phyloP scores from a whole-genome alignment of 2,113 vertebrate species.

The Psophia crepitans region DNA sequence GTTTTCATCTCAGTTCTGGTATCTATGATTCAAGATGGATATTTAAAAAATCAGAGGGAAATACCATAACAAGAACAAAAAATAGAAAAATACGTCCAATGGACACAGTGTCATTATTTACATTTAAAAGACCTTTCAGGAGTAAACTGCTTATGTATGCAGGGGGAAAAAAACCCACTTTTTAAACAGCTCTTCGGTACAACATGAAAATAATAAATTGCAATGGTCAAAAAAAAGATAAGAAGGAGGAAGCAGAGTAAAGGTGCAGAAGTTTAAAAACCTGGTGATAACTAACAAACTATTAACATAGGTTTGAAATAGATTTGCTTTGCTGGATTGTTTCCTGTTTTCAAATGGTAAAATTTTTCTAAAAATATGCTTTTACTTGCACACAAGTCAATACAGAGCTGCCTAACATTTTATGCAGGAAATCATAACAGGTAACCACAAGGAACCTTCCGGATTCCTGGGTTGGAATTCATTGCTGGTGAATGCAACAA shows the following conservation, averaged over 20 bases:
- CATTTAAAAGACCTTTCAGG: not conserved
- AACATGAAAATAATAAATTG: not conserved
- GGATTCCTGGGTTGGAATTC: not conserved
- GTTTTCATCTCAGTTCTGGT: not conserved
- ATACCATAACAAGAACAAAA: not conserved
- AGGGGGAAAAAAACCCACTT: accelerated
- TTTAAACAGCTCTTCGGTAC: not conserved
- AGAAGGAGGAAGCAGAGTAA: not conserved
- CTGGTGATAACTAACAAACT: not conserved
- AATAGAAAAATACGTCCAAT: not conserved
- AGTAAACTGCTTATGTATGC: not conserved
- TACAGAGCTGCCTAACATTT: not conserved
- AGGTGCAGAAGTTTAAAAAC: not conserved
- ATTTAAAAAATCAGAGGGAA: not conserved
- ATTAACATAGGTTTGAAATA: not conserved
- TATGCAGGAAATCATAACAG: not conserved
- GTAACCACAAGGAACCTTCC: not conserved
- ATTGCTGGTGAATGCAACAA: not conserved
- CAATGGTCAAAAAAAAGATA: not conserved
- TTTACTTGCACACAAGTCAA: not conserved
- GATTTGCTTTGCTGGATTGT: not conserved
- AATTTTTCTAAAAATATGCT: not conserved
- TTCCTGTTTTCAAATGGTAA: not conserved
- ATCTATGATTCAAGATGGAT: not conserved
- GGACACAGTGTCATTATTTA: not conserved